Percentiles rank a stretch among this genome's conserved stretches.
Conservation (phyloP, 2,888 invertebrate species). For the Heterodera filipjevi region DNA sequence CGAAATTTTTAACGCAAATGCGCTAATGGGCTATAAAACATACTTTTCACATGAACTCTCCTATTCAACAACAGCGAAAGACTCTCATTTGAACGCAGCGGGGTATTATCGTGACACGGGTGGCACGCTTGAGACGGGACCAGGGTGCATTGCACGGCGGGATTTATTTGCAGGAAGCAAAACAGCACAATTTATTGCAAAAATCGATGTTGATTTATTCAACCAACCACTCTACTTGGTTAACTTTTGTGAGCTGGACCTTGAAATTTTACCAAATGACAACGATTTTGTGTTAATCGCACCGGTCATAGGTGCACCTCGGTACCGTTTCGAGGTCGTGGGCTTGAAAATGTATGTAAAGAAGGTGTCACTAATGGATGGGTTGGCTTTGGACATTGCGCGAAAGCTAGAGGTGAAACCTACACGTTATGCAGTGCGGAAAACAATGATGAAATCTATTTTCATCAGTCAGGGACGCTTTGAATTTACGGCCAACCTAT, state of each 20-base stretch:
- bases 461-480: conserved; percentile 14
- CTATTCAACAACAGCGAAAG: conserved; percentile 10
- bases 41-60: conserved; percentile 15
- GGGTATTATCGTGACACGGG: conserved; percentile 6
- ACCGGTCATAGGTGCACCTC: background rate
- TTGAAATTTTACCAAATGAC: conserved; percentile 29
- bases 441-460: conserved; percentile 16
- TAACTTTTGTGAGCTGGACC: conserved; percentile 28
- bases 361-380: background rate
- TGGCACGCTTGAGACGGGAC: background rate
- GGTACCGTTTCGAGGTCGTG: background rate
- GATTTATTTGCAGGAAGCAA: conserved; percentile 23
- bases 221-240: conserved; percentile 30
- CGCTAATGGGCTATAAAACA: conserved; percentile 12
- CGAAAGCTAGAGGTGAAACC: conserved; percentile 16
- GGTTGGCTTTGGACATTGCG: conserved; percentile 14
- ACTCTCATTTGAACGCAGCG: conserved; percentile 8
- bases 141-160: conserved; percentile 14
- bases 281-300: conserved; percentile 20
- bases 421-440: conserved; percentile 19
- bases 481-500: conserved; percentile 4
- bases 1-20: conserved; percentile 23
- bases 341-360: conserved; percentile 10
- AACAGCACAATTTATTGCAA: conserved; percentile 29
- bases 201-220: conserved; percentile 27